phyloP scores from a whole-genome alignment of 2,888 invertebrate genomes.

The Ectobius pallidus region DNA sequence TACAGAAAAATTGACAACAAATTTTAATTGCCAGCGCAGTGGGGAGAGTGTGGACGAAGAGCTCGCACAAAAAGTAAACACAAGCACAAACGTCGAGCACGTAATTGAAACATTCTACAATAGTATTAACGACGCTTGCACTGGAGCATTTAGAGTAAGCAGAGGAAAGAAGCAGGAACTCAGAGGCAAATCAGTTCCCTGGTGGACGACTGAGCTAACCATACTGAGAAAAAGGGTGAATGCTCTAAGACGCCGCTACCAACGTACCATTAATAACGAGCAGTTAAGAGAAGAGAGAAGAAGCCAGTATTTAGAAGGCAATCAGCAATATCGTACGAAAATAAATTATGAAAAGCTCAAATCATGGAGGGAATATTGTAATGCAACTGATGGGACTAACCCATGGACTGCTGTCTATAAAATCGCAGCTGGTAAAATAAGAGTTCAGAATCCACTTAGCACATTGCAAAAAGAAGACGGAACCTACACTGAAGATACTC shows the following conservation, averaged over 20 bases:
- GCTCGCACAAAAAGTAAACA: neutral
- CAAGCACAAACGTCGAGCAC: neutral
- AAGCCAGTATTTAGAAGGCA: neutral
- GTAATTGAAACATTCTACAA: neutral
- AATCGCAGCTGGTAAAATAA: neutral
- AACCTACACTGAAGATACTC: too few relatives aligned
- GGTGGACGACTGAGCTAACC: neutral
- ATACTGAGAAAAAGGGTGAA: neutral
- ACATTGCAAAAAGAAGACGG: neutral
- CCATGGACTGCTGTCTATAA: neutral
- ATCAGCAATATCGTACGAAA: neutral
- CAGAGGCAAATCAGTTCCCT: too few relatives aligned
- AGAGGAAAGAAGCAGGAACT: neutral
- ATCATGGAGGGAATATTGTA: neutral
- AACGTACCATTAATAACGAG: neutral
- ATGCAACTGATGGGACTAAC: neutral
- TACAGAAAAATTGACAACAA: neutral
- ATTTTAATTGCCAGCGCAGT: neutral
- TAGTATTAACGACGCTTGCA: neutral
- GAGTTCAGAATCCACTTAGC: neutral
- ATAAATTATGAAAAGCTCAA: neutral
- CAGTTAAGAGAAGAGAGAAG: neutral
- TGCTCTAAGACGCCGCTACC: neutral
- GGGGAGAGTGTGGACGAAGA: neutral
- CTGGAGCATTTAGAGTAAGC: neutral